A percentile compares a stretch with the other conserved stretches of the same genome.
Evolutionary conservation across 2,113 vertebrate species (phyloP).

Genomic region (Euleptes europaea): DNA sequence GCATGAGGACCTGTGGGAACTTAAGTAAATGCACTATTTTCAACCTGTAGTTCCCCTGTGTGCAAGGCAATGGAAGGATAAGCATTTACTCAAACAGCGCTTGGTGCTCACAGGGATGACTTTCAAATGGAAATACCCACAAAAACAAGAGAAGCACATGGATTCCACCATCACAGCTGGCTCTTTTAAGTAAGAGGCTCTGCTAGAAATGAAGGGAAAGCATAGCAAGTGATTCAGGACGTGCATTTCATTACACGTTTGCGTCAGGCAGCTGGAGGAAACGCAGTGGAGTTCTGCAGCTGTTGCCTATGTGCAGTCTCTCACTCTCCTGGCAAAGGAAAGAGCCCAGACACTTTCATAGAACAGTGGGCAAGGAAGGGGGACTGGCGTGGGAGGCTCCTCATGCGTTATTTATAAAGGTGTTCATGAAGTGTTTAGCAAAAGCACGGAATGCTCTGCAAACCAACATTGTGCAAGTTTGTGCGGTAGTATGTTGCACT

Average conservation of each 20-base stretch:
- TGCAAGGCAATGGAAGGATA: neutral
- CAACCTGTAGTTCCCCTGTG: neutral
- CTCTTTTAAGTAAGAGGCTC: conserved; percentile 4
- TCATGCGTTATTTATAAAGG: no score
- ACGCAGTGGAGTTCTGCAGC: neutral
- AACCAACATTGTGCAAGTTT: neutral
- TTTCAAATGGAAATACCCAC: neutral
- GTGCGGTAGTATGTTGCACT: neutral
- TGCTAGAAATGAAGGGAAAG: neutral
- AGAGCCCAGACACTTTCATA: neutral
- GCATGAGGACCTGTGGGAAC: neutral
- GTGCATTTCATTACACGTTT: neutral
- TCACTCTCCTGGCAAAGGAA: neutral
- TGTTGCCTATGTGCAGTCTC: neutral
- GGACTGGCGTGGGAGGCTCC: neutral
- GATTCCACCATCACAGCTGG: neutral
- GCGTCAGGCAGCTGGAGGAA: neutral
- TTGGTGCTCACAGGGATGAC: fast-evolving
- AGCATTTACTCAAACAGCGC: neutral
- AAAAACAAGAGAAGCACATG: neutral
- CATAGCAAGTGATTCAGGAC: neutral
- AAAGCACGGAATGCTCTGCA: neutral
- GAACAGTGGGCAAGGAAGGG: neutral
- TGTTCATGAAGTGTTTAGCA: no score
- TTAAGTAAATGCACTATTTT: neutral